Evolutionary conservation across 2,797 vertebrate species (phyloP).

Genomic region (Hirundo rustica): DNA sequence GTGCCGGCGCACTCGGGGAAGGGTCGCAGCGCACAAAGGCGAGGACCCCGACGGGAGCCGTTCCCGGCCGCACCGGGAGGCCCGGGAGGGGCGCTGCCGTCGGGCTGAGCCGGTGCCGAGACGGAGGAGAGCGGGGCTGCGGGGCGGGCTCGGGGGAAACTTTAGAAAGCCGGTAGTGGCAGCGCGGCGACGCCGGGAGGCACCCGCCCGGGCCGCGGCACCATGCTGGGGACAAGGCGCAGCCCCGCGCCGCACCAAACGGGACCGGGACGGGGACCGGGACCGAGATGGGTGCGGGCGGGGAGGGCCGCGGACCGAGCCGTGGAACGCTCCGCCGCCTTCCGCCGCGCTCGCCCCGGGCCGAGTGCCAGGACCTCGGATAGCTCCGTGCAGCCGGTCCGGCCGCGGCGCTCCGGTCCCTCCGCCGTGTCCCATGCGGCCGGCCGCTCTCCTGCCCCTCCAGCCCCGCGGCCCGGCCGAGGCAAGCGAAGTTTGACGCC

Average conservation of each 20-base stretch:
- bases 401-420: too few relatives aligned
- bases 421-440: neutral
- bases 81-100: neutral
- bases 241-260: neutral
- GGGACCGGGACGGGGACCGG: neutral
- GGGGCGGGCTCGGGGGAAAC: neutral
- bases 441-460: neutral
- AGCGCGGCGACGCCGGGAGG: neutral
- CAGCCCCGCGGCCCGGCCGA: neutral
- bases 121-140: neutral
- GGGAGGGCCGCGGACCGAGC: too few relatives aligned
- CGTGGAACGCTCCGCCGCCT: neutral
- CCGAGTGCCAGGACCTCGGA: slow-evolving; percentile 42
- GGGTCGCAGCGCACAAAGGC: neutral
- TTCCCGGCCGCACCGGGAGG: neutral
- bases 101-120: neutral
- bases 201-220: neutral
- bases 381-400: neutral
- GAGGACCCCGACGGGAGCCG: neutral
- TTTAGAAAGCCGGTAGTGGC: neutral
- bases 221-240: neutral
- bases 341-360: neutral
- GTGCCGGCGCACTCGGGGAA: neutral
- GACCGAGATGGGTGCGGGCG: neutral
- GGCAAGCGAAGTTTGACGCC: neutral